Conservation (phyloP, 2,797 vertebrate genomes). For the Bufotes viridis region DNA sequence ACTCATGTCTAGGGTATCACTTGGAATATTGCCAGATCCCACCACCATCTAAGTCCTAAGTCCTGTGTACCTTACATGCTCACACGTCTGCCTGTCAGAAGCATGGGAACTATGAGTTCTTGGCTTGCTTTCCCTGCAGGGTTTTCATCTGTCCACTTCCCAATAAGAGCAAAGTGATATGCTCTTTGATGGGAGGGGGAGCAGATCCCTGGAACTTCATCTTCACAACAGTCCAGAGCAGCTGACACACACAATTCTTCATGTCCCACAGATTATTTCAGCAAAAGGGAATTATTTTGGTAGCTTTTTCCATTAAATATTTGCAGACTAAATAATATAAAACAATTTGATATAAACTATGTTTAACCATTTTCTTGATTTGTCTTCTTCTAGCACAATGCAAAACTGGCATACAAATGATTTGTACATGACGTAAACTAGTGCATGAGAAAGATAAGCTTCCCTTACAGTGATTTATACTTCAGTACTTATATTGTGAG, state of each 20-base stretch:
- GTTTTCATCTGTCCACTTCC: conserved; percentile 55
- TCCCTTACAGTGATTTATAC: no score
- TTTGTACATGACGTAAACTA: not conserved
- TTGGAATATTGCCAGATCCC: conserved; percentile 51
- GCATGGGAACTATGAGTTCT: conserved; percentile 62
- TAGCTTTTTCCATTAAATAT: conserved; percentile 8
- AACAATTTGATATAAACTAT: not conserved
- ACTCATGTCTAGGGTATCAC: conserved; percentile 45
- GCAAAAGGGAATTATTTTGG: not conserved
- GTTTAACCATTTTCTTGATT: not conserved
- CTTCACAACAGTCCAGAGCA: conserved; percentile 14
- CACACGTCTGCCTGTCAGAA: conserved; percentile 58
- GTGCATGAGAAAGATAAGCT: not conserved
- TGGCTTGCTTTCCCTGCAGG: conserved; percentile 42
- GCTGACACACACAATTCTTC: conserved; percentile 17
- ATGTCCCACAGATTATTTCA: not conserved
- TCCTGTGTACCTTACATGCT: conserved; percentile 56
- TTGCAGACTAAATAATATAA: conserved; percentile 15
- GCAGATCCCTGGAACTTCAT: conserved; percentile 20
- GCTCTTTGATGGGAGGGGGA: conserved; percentile 40
- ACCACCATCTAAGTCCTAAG: conserved; percentile 40
- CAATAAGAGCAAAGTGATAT: conserved; percentile 57
- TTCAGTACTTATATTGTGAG: no score
- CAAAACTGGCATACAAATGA: not conserved
- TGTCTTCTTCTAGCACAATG: not conserved